Conservation (phyloP, 2,797 vertebrate species). For the Cuniculus paca region DNA sequence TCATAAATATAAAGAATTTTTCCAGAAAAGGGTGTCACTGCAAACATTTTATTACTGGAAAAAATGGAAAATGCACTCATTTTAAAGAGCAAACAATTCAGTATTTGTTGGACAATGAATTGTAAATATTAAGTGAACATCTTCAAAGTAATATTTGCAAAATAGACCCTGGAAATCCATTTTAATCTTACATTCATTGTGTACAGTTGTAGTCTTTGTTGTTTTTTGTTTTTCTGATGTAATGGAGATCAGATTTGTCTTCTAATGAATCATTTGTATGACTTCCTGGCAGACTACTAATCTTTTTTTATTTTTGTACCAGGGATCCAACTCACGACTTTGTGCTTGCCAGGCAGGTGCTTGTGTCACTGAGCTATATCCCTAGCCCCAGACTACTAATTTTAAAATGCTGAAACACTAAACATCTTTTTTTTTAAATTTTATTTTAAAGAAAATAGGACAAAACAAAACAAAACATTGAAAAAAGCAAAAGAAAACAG, state of each 20-base stretch:
- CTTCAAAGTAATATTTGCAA: neutral
- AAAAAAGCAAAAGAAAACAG: too few relatives aligned
- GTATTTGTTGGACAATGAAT: constrained; percentile 35
- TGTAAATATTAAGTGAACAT: constrained; percentile 42
- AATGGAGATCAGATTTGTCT: neutral
- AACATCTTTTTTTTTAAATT: too few relatives aligned
- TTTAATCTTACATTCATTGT: neutral
- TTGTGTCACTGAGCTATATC: too few relatives aligned
- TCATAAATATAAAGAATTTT: constrained; percentile 43
- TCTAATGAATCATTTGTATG: neutral
- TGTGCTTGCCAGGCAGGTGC: too few relatives aligned
- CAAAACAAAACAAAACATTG: too few relatives aligned
- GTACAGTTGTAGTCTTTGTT: neutral
- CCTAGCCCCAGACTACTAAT: neutral
- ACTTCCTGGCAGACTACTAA: neutral
- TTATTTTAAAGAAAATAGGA: too few relatives aligned
- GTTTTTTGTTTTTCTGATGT: neutral
- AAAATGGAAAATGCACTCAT: constrained; percentile 19
- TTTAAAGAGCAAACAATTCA: constrained; percentile 50
- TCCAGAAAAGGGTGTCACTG: neutral
- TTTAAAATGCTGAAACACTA: neutral
- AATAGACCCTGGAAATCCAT: neutral
- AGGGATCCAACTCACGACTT: too few relatives aligned
- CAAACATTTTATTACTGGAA: constrained; percentile 28
- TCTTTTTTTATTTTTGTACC: neutral